Conservation (phyloP, 2,888 invertebrate genomes). For the Chymomyza amoena region DNA sequence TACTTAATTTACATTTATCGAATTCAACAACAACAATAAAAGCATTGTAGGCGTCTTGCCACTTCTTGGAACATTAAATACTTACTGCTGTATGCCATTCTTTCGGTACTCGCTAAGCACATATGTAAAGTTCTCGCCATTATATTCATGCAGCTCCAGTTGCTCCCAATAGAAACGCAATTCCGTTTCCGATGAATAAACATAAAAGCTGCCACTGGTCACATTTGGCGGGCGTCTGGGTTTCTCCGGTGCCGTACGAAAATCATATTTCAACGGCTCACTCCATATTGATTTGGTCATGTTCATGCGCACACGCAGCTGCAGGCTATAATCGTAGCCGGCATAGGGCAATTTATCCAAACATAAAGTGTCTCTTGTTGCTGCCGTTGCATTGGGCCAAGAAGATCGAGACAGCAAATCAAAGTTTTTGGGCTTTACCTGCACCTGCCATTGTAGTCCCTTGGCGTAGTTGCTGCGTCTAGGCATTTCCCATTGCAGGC, state of each 20-base stretch:
- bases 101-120: constrained; percentile 79
- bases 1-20: not conserved
- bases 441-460: constrained; percentile 71
- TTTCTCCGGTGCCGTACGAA: constrained; percentile 80
- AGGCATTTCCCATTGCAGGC: constrained; percentile 67
- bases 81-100: constrained; percentile 64
- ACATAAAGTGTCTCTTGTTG: constrained; percentile 54
- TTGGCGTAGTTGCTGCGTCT: constrained; percentile 59
- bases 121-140: constrained; percentile 88
- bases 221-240: constrained; percentile 86
- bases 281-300: constrained; percentile 83
- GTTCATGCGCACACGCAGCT: constrained; percentile 81
- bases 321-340: constrained; percentile 82
- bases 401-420: constrained; percentile 28
- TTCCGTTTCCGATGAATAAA: constrained; percentile 81
- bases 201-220: constrained; percentile 87
- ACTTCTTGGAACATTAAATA: constrained; percentile 10
- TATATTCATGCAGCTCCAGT: constrained; percentile 84
- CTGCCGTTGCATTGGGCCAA: constrained; percentile 50
- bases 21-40: not conserved
- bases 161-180: constrained; percentile 90
- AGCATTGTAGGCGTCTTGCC: not conserved
- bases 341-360: constrained; percentile 66
- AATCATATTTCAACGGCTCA: constrained; percentile 81
- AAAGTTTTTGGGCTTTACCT: constrained; percentile 59